Evolutionary conservation across 2,113 vertebrate species (phyloP), one percentile per base, ranked within the genome.

Genomic region (Pogonocichla stellata): DNA sequence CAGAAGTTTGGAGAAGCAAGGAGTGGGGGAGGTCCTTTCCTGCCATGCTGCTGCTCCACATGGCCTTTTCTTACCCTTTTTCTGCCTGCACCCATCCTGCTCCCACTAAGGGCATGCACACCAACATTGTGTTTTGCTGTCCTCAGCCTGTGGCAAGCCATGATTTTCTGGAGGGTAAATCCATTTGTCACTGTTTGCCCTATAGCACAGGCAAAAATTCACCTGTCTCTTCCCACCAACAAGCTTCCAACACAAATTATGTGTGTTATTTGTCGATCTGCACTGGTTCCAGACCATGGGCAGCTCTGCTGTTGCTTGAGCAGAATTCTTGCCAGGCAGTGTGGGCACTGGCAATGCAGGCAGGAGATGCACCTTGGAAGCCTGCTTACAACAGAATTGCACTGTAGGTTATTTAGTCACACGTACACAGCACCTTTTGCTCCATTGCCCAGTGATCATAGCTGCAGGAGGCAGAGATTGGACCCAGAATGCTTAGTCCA

Each of bases 261-360:
- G 29, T 19, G 24, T 50, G 26, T 24, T 22, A 22, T 31, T 19
- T 69, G 28, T 54, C 5, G 2, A 10, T 33, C 80, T 80, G 33
- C 11, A 40, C 23, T 2, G 13, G 18, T 33, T 78, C 1, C 1
- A 58, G 29, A 24, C 40, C 11, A 3, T 1, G 16, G 14, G 12
- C 14, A 5, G 54, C 66, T 64, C 47, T 77, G 62, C 43, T 70
- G 13, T 20, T 74, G 24, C 53, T 33, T 8, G 23, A 73, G 74
- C 40, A 73, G 16, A 34, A 3, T 28, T 20, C 28, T 19, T 29
- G 57, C 6, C 65, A 65, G 71, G 48, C 45, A 53, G n/a, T 1
- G 8, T 8, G 36, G 25, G 5, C 2, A 3, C 56, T 12, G 70
- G 48, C 24, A 12, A 1, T 6, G 17, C 34, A 6, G 10, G 1